Percentiles rank a stretch among this genome's conserved stretches.
Conservation (phyloP, 2,113 vertebrate genomes). For the Sinocyclocheilus anshuiensis region DNA sequence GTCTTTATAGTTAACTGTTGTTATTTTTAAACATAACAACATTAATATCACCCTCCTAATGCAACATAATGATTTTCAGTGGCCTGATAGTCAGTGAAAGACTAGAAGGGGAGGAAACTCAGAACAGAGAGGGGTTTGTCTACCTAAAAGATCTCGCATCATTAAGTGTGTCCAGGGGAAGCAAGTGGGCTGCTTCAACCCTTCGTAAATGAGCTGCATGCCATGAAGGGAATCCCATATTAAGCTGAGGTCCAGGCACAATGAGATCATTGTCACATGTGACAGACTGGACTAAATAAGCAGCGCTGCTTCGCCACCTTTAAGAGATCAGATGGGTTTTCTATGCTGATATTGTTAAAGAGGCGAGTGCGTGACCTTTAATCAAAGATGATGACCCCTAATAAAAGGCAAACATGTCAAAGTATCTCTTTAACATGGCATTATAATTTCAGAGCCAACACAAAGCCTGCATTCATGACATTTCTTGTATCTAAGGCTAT, state of each 20-base stretch:
- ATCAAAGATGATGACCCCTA: background rate
- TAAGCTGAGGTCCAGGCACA: conserved; percentile 35
- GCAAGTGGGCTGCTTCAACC: conserved; percentile 7
- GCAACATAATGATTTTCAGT: conserved; percentile 11
- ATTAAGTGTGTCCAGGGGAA: conserved; percentile 41
- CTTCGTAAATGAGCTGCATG: conserved; percentile 37
- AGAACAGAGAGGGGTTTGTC: conserved; percentile 52
- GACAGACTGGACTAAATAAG: conserved; percentile 27
- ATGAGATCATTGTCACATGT: conserved; percentile 51
- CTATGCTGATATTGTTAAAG: conserved; percentile 8
- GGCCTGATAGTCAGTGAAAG: background rate
- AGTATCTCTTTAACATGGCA: conserved; percentile 11
- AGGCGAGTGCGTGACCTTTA: background rate
- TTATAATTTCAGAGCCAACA: background rate
- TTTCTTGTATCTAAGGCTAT: background rate
- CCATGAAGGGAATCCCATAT: conserved; percentile 37
- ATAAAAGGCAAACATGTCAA: background rate
- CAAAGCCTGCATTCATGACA: conserved; percentile 3
- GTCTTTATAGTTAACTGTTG: conserved; percentile 13
- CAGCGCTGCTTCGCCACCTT: background rate
- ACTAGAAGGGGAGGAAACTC: background rate
- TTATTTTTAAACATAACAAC: conserved; percentile 11
- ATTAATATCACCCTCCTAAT: conserved; percentile 1
- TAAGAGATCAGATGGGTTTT: conserved; percentile 20
- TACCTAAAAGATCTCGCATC: conserved; percentile 35